These are phyloP conservation scores for Rhabdomys pumilio DNA, from an alignment of 2,797 vertebrate genomes.

Conservation along the genomic window DNA sequence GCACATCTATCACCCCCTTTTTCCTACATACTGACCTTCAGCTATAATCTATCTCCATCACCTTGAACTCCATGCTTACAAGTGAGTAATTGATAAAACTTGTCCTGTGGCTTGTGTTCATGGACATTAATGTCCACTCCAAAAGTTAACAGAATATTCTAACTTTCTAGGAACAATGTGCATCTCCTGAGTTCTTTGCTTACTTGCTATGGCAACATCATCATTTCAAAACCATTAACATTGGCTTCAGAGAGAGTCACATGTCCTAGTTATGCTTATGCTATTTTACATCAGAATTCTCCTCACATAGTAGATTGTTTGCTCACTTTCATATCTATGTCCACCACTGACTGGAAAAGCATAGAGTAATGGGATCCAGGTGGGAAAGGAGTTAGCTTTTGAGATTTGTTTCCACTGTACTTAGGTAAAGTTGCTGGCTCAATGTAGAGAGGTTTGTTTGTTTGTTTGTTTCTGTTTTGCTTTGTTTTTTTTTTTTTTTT, in stretches of 20 bases:
- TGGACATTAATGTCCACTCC: neutral
- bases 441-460: neutral
- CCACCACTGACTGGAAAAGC: neutral
- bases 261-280: rapidly evolving
- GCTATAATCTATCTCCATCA: neutral
- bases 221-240: neutral
- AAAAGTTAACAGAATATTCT: neutral
- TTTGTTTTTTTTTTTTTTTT: no score
- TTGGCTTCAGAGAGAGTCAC: neutral
- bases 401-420: neutral
- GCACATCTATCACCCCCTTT: neutral
- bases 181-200: neutral
- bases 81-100: neutral
- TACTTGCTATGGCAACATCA: neutral
- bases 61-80: neutral
- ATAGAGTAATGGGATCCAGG: no score
- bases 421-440: neutral
- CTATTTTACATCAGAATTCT: neutral
- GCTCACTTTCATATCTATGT: neutral
- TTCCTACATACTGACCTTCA: neutral
- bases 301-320: neutral
- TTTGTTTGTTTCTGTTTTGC: neutral
- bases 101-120: no score
- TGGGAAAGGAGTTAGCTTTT: neutral
- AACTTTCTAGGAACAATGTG: neutral